These are phyloP conservation scores for Limnephilus marmoratus DNA, from an alignment of 2,888 invertebrate species.

Conservation along the genomic window DNA sequence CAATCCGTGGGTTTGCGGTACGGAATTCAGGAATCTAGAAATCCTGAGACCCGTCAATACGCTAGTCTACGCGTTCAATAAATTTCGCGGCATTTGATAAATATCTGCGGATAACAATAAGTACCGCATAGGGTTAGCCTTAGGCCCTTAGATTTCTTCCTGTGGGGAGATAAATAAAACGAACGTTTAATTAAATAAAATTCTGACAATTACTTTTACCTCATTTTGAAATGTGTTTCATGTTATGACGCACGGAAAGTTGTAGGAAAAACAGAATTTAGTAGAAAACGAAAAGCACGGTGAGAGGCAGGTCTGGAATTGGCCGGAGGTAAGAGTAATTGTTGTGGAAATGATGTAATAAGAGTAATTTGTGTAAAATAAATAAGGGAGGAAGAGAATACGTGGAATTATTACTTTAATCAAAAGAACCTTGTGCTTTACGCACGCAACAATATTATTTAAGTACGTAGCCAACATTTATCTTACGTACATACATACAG, in stretches of 20 bases:
- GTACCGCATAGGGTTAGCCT: too few species aligned
- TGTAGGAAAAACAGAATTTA: not conserved
- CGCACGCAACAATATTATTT: not conserved
- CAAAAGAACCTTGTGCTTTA: not conserved
- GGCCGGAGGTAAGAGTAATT: not conserved
- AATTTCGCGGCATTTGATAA: too few species aligned
- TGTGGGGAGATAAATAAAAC: too few species aligned
- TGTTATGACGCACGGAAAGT: not conserved
- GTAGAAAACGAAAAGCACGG: not conserved
- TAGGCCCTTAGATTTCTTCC: too few species aligned
- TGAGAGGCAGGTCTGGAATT: not conserved
- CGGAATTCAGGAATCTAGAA: too few species aligned
- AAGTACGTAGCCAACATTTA: not conserved
- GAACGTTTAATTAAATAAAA: too few species aligned
- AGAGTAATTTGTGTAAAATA: not conserved
- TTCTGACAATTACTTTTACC: not conserved
- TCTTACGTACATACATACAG: not conserved
- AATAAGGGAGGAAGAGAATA: not conserved
- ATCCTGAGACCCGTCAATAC: too few species aligned
- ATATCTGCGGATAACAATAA: too few species aligned
- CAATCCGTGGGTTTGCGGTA: too few species aligned
- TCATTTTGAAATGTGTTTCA: not conserved
- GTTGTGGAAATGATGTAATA: not conserved
- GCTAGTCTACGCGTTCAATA: too few species aligned
- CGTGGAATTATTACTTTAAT: not conserved